Evolutionary conservation across 2,113 vertebrate genomes (phyloP), one percentile per base, ranked within the genome.

Genomic region (Empidonax alnorum): DNA sequence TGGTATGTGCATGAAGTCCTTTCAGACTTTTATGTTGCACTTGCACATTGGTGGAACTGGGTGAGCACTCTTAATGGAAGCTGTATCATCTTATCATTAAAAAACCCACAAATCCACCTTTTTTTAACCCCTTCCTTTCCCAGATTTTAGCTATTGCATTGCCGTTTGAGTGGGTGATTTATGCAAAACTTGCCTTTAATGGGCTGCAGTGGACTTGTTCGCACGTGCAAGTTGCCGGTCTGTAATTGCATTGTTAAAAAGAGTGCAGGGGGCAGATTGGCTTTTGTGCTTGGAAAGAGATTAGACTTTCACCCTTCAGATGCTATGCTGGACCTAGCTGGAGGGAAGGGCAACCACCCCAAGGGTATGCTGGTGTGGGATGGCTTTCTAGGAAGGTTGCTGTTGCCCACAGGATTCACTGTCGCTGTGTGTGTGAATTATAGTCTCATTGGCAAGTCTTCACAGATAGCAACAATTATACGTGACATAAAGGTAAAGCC

Each of bases 251-350:
- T 33, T 78, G n/a, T 86, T 68, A 25, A 66, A 61, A 63, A 68
- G 81, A 62, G 28, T 1, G 1, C 53, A 52, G 55, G 67, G 56
- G 10, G 89, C 44, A 91, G 79, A 68, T 71, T 90, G 87, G 66
- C 82, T 93, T 93, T 76, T 85, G 82, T 77, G 71, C 46, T 87
- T 84, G 77, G 16, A 47, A 77, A 33, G 71, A 77, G 81, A 89
- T 96, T 61, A 90, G 72, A 86, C 81, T 90, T 94, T 95, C 67
- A 84, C 82, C 91, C 35, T 84, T 85, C 58, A 81, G 69, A 55
- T 5, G 5, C 55, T 67, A 4, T 0, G 1, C 33, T 58, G 76
- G 47, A 47, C 39, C 55, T 59, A n/a, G 56, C 27, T 52, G 61
- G 58, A 74, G 39, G 35, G 72, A 81, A 89, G 49, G 76, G 10